Evolutionary conservation across 1,140 invertebrate genomes (phyloP), one percentile per base, ranked within the genome.

Genomic region (Bombus affinis): DNA sequence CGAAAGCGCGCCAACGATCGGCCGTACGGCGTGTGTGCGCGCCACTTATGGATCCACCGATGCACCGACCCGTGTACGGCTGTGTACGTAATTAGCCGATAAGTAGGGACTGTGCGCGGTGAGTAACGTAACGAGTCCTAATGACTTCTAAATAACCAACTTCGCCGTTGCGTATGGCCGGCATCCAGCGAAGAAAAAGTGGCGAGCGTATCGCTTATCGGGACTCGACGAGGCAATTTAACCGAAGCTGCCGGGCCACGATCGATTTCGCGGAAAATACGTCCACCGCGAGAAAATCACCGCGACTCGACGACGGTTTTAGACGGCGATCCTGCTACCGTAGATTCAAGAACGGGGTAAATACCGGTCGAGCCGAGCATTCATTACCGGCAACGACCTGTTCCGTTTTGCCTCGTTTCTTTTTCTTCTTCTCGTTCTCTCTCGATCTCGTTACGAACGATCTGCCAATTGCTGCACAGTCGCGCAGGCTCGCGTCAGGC

Each of bases 121-220:
- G 35, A 86, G 82, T 86, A 91, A 91, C 89, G 80, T 89, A 92
- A 91, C 91, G 89, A 92, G 88, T 88, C 88, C 85, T 92, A 92
- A 92, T 88, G 90, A 90, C 91, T 92, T 86, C 84, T 89, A 89
- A 90, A 89, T 86, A 90, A 89, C 81, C 78, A 47, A 86, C 66
- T 44, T 35, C 1, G 25, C 71, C 18, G 76, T 47, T 66, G 62
- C 44, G 35, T 66, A 44, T n/a, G 53, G 4, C 37, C 65, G 47
- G 32, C 35, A 66, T 32, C 35, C 44, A 39, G 22, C 44, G 35
- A 25, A 39, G 73, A 84, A 88, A 88, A 88, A 81, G 59, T 73
- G 81, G 37, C 37, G n/a, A 66, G 75, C 71, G 81, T 87, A 80
- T 83, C 85, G 79, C 32, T 83, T 83, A 88, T 88, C 82, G 81